Percentiles rank a stretch among this genome's conserved stretches.
These are phyloP conservation scores for Pteronotus mesoamericanus DNA, from an alignment of 2,797 vertebrate genomes.

Conservation along the genomic window DNA sequence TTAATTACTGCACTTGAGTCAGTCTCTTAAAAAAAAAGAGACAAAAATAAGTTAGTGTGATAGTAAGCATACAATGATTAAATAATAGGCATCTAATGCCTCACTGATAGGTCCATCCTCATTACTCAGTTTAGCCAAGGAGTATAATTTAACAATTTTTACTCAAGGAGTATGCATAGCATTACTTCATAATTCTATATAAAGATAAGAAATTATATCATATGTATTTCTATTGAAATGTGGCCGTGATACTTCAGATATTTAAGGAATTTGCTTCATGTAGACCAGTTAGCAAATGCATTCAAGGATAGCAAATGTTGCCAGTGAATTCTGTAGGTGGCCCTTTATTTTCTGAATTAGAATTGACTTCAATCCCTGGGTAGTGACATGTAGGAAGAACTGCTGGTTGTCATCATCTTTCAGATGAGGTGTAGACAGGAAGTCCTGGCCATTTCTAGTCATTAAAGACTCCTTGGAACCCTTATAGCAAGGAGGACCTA, in stretches of 20 bases:
- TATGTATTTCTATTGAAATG: background rate
- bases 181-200: slow-evolving; percentile 1
- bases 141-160: background rate
- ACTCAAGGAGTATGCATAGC: background rate
- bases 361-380: background rate
- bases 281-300: background rate
- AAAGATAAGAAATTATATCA: background rate
- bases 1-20: slow-evolving; percentile 85
- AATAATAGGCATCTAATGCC: slow-evolving; percentile 74
- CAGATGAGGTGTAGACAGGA: slow-evolving; percentile 43
- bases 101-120: slow-evolving; percentile 68
- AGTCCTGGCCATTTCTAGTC: background rate
- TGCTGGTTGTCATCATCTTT: slow-evolving; percentile 4
- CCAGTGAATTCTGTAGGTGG: background rate
- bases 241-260: background rate
- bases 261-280: background rate
- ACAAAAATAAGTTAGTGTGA: slow-evolving; percentile 74
- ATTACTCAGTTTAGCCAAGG: slow-evolving; percentile 61
- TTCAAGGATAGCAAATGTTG: background rate
- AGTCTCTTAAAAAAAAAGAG: slow-evolving; percentile 77
- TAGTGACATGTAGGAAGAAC: background rate
- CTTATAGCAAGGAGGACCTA: slow-evolving; percentile 25
- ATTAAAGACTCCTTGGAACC: slow-evolving; percentile 3
- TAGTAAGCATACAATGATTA: slow-evolving; percentile 77
- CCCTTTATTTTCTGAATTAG: background rate